phyloP scores from a whole-genome alignment of 2,888 invertebrate species.

The Chrysolina americana region DNA sequence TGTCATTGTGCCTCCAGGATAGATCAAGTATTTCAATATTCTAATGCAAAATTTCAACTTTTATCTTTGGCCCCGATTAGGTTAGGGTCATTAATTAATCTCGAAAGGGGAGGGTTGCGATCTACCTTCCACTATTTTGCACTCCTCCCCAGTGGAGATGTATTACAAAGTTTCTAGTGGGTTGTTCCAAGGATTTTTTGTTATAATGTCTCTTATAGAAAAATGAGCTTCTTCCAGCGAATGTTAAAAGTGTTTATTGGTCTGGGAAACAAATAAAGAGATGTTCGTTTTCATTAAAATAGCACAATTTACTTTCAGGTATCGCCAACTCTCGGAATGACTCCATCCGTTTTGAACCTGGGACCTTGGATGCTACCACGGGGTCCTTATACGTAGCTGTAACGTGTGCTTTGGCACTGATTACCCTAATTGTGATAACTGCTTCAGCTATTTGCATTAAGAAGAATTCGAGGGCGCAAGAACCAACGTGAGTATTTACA shows the following conservation, averaged over 20 bases:
- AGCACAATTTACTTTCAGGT: slow-evolving; percentile 56
- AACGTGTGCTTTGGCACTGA: slow-evolving; percentile 84
- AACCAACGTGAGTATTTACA: slow-evolving; percentile 76
- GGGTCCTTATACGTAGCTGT: slow-evolving; percentile 85
- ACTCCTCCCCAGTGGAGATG: no score
- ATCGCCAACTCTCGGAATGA: slow-evolving; percentile 76
- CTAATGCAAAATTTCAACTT: no score
- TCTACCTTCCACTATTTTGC: no score
- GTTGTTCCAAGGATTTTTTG: slow-evolving; percentile 19
- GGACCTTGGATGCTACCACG: slow-evolving; percentile 76
- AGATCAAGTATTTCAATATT: no score
- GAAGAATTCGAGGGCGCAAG: slow-evolving; percentile 79
- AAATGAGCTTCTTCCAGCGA: slow-evolving; percentile 38
- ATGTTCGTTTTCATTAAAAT: slow-evolving; percentile 51
- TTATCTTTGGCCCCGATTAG: no score
- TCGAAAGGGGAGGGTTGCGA: no score
- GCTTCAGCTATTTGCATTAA: slow-evolving; percentile 79
- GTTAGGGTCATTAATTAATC: no score
- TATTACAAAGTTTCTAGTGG: slow-evolving; percentile 1
- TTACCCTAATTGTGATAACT: slow-evolving; percentile 78
- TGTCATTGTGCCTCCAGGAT: no score
- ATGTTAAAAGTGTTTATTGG: slow-evolving; percentile 45
- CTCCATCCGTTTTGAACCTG: slow-evolving; percentile 80
- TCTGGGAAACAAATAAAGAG: no score
- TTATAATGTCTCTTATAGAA: slow-evolving; percentile 9